Evolutionary conservation across 2,797 vertebrate species (phyloP).

Genomic region (Eulemur coronatus): DNA sequence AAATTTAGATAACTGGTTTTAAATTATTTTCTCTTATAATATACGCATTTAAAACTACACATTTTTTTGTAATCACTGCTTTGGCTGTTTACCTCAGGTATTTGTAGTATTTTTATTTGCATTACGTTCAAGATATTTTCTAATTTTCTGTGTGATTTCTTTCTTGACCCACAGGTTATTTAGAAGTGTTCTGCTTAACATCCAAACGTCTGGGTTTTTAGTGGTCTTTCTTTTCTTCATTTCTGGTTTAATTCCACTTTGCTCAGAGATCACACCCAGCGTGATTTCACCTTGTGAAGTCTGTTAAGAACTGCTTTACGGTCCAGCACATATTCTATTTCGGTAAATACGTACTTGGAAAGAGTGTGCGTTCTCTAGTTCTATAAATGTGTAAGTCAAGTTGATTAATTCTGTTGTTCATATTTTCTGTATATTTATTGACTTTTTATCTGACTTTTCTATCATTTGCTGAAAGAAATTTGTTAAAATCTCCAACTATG

Average conservation of each 20-base stretch:
- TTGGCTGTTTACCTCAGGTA: not conserved
- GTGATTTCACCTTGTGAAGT: slow-evolving; percentile 37
- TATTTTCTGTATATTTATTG: not conserved
- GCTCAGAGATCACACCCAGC: slow-evolving; percentile 16
- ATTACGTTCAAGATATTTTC: slow-evolving; percentile 21
- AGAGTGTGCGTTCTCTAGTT: not conserved
- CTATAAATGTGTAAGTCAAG: not conserved
- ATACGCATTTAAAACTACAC: not conserved
- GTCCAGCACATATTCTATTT: not conserved
- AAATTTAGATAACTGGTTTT: not conserved
- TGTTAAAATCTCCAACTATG: not conserved
- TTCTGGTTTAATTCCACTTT: slow-evolving; percentile 46
- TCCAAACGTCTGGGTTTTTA: not conserved
- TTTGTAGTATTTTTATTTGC: not conserved
- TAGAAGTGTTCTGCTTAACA: not conserved
- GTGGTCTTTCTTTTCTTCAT: slow-evolving; percentile 13
- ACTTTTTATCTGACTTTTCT: slow-evolving; percentile 31
- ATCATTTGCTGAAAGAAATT: not conserved
- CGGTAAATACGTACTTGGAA: not conserved
- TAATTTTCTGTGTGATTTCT: slow-evolving; percentile 13
- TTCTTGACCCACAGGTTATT: not conserved
- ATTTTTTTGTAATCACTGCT: not conserved
- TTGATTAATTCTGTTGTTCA: slow-evolving; percentile 3
- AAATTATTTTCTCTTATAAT: not conserved
- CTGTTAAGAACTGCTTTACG: slow-evolving; percentile 23